Conservation (phyloP, 2,797 vertebrate genomes). For the Adrianichthys oophorus region DNA sequence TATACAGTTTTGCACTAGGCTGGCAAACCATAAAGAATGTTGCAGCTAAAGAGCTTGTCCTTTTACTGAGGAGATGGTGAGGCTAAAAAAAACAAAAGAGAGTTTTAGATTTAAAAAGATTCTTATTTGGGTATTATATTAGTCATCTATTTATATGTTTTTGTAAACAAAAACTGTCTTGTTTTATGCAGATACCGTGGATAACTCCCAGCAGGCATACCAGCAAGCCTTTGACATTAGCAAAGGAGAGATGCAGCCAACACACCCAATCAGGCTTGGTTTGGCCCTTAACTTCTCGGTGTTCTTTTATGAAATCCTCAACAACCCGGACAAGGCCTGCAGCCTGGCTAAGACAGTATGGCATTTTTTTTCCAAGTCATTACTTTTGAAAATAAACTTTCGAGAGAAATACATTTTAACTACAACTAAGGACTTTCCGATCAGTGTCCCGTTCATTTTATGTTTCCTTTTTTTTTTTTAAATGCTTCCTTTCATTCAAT, state of each 20-base stretch:
- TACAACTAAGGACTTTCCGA: too few species aligned
- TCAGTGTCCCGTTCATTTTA: background rate
- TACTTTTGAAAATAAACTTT: background rate
- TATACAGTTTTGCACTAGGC: too few species aligned
- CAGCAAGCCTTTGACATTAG: constrained; percentile 98
- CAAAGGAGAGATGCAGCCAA: constrained; percentile 98
- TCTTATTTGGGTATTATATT: too few species aligned
- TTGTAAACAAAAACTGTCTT: constrained; percentile 37
- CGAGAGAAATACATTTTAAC: background rate
- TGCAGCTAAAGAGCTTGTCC: too few species aligned
- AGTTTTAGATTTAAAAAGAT: too few species aligned
- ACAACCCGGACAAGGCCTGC: constrained; percentile 96
- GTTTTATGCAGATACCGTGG: constrained; percentile 85
- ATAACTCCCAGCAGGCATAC: constrained; percentile 92
- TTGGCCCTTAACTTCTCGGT: constrained; percentile 99
- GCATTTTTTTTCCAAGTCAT: background rate
- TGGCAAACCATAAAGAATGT: too few species aligned
- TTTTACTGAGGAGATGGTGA: too few species aligned
- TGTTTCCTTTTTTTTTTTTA: background rate
- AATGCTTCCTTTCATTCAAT: background rate
- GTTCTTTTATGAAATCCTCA: constrained; percentile 99
- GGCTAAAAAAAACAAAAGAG: too few species aligned
- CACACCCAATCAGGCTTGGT: constrained; percentile 97
- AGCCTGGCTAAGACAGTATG: constrained; percentile 94
- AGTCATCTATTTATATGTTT: background rate